Evolutionary conservation across 2,797 vertebrate genomes (phyloP).

Genomic region (Muraenolepis orangiensis): DNA sequence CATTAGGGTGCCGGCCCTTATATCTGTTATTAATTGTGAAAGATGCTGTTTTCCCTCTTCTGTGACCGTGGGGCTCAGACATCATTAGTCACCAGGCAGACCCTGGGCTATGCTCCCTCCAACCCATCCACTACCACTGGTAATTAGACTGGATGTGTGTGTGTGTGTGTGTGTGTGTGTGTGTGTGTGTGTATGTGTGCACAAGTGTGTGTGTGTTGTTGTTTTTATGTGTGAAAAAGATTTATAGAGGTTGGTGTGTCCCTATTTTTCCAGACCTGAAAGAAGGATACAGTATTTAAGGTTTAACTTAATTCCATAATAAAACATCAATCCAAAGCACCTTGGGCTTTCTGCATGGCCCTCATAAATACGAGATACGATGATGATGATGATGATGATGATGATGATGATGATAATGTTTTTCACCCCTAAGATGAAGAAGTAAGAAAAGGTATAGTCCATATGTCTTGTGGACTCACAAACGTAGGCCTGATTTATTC

Average conservation of each 20-base stretch:
- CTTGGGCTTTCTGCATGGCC: not conserved
- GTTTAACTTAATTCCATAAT: not conserved
- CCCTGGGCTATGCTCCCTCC: slow-evolving; percentile 36
- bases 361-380: not conserved
- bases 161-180: slow-evolving; percentile 7
- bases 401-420: not conserved
- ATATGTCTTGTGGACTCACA: not conserved
- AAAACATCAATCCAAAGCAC: not conserved
- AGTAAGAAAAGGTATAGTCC: no score
- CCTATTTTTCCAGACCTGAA: not conserved
- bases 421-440: no score
- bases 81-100: slow-evolving; percentile 60
- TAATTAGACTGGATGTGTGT: slow-evolving; percentile 13
- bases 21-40: slow-evolving; percentile 59
- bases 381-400: not conserved
- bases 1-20: slow-evolving; percentile 48
- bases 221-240: not conserved
- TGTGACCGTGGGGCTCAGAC: slow-evolving; percentile 26
- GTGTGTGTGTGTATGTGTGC: slow-evolving; percentile 8
- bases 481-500: no score
- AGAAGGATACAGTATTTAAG: not conserved
- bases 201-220: slow-evolving; percentile 1
- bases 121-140: slow-evolving; percentile 33
- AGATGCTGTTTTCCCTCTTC: slow-evolving; percentile 56
- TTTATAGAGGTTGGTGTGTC: not conserved